Evolutionary conservation across 2,797 vertebrate genomes (phyloP).

Genomic region (Cyprinodon diabolis): DNA sequence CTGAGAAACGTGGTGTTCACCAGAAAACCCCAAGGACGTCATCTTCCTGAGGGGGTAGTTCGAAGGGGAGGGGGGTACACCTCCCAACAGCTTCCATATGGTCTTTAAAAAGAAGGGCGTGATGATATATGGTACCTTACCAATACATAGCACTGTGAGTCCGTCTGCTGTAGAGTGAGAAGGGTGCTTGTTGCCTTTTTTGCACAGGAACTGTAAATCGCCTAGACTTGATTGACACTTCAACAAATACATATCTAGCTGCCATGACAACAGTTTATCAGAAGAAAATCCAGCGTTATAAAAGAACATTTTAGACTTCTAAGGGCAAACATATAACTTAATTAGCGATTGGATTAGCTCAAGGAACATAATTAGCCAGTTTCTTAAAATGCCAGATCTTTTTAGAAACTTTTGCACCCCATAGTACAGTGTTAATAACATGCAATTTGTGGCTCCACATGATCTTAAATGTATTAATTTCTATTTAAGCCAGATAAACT

Average conservation of each 20-base stretch:
- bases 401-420: not conserved
- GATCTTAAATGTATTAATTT: not conserved
- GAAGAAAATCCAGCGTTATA: slow-evolving; percentile 16
- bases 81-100: slow-evolving; percentile 79
- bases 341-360: not conserved
- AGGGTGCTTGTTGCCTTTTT: slow-evolving; percentile 43
- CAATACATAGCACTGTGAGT: slow-evolving; percentile 44
- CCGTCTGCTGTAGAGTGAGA: slow-evolving; percentile 31
- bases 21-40: slow-evolving; percentile 69
- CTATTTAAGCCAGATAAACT: not conserved
- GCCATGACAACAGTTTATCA: slow-evolving; percentile 28
- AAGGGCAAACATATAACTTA: not conserved
- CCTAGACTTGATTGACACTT: slow-evolving; percentile 18
- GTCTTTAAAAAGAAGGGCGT: slow-evolving; percentile 64
- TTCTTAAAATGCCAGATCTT: not conserved
- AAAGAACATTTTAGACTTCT: not conserved
- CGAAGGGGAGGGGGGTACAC: slow-evolving; percentile 44
- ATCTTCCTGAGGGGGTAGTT: slow-evolving; percentile 59
- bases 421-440: not conserved
- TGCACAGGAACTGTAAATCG: slow-evolving; percentile 51
- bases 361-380: not conserved
- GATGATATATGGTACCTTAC: slow-evolving; percentile 58
- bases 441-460: not conserved
- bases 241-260: slow-evolving; percentile 11
- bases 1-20: slow-evolving; percentile 61